Base-by-base conservation (phyloP, 2,113 vertebrate genomes). In the Perca flavescens region DNA sequence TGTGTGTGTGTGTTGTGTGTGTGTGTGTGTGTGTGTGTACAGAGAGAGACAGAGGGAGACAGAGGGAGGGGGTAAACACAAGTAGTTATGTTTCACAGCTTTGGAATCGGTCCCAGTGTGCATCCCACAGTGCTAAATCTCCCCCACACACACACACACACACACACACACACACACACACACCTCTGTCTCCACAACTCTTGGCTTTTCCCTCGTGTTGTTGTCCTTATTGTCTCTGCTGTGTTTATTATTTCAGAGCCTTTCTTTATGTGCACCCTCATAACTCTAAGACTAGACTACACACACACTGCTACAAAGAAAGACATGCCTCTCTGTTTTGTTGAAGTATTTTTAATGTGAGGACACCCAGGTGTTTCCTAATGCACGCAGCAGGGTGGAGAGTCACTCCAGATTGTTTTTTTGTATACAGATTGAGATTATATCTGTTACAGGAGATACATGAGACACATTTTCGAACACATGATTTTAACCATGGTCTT, bases 61-160 rank as follows among this genome's bases (percentile, higher is more conserved):
- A 62, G 74, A 66, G 61, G 47, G 73, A 0, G 79, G 61, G 65
- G 61, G 81, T 77, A 77, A 84, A 82, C 71, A 77, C 54, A 64
- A 80, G 72, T 85, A 56, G 74, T 82, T 83, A 88, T 83, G 81
- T 88, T 87, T 90, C 79, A 66, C 73, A 61, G 74, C 58, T 79
- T 62, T 84, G 66, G 50, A 86, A 79, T 58, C 36, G 63, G 52
- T 60, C 66, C 74, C 15, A 72, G 31, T 70, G 64, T 81, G 34
- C 66, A 80, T 81, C 86, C 77, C 57, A 74, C 47, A 84, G 77
- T 63, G 60, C 17, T 3, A 19, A 13, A 3, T 19, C 22, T 31
- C 60, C 54, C 53, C 10, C n/a, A 31, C 31, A 31, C 31, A 31
- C 31, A 31, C 31, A 31, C 31, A 31, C 31, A 31, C 31, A 31